Evolutionary conservation across 2,888 invertebrate species (phyloP).

Genomic region (Xestia ashworthii): DNA sequence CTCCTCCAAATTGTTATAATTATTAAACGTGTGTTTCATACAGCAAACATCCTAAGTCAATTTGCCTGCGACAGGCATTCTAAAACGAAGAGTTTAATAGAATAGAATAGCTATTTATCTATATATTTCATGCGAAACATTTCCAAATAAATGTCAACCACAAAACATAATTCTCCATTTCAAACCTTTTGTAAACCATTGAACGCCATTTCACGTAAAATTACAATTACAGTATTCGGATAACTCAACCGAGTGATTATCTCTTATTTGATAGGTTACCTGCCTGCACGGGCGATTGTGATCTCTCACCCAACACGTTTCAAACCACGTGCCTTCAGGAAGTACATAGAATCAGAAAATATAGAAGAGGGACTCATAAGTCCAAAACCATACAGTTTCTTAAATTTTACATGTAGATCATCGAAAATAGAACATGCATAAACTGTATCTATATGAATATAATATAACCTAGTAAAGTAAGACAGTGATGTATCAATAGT

Average conservation of each 20-base stretch:
- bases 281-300: constrained; percentile 25
- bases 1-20: not conserved
- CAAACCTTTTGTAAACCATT: not conserved
- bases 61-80: not conserved
- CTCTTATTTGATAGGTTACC: constrained; percentile 14
- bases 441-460: not conserved
- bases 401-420: too few species aligned
- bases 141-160: constrained; percentile 7
- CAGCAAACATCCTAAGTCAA: not conserved
- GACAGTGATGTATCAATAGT: not conserved
- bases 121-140: not conserved
- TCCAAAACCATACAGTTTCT: too few species aligned
- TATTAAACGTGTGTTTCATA: not conserved
- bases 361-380: not conserved
- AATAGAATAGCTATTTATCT: too few species aligned
- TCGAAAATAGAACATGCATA: not conserved
- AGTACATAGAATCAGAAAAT: not conserved
- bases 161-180: constrained; percentile 6
- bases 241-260: constrained; percentile 30
- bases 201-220: constrained; percentile 26
- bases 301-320: constrained; percentile 28
- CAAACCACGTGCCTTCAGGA: constrained; percentile 31
- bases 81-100: not conserved
- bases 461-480: not conserved
- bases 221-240: constrained; percentile 22